Conservation (phyloP, 2,113 vertebrate genomes). For the Antechinus stuartii region DNA sequence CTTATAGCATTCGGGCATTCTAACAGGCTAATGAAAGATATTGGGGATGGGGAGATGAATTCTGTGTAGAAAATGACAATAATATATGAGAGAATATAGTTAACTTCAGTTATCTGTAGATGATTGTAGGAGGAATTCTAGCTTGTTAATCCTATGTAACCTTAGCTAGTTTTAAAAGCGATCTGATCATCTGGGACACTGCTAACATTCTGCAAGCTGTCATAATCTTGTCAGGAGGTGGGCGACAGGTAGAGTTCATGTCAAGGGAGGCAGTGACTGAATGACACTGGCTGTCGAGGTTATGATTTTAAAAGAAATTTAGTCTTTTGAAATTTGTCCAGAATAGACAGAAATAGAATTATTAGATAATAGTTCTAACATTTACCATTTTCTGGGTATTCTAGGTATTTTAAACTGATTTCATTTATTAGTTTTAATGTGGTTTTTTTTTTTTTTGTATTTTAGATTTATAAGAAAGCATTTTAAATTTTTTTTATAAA, state of each 20-base stretch:
- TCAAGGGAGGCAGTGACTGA: not conserved
- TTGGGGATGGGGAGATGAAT: not conserved
- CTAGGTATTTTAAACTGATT: constrained; percentile 22
- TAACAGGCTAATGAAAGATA: not conserved
- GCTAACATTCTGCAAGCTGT: not conserved
- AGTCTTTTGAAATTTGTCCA: not conserved
- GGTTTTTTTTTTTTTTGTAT: not conserved
- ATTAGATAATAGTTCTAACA: constrained; percentile 19
- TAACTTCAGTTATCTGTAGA: not conserved
- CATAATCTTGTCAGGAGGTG: not conserved
- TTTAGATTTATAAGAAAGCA: not conserved
- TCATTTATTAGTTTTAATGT: not conserved
- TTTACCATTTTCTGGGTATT: not conserved
- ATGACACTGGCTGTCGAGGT: constrained; percentile 24
- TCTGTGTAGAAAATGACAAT: not conserved
- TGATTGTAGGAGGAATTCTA: not conserved
- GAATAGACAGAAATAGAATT: not conserved
- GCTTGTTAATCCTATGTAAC: not conserved
- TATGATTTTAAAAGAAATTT: constrained; percentile 26
- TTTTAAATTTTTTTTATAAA: not conserved
- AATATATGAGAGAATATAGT: not conserved
- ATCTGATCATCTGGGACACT: not conserved
- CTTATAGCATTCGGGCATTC: not conserved
- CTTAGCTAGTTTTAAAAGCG: not conserved
- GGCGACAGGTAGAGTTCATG: constrained; percentile 26